These are phyloP conservation scores for Tragulus kanchil DNA, from an alignment of 2,113 vertebrate genomes.

Conservation along the genomic window DNA sequence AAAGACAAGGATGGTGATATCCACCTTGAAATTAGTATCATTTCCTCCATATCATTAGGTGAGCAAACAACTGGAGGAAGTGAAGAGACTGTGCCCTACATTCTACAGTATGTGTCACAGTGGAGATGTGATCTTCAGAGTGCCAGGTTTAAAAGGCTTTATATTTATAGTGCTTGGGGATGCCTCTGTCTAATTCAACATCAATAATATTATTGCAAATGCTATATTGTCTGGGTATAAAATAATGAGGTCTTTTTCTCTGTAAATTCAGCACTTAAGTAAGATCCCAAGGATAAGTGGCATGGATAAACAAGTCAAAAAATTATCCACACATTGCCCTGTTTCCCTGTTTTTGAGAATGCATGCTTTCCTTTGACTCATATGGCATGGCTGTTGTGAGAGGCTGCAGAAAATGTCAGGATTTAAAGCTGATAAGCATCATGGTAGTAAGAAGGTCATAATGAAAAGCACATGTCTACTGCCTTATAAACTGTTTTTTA, in stretches of 20 bases:
- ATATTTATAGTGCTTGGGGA: not conserved
- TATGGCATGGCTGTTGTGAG: not conserved
- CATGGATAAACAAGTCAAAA: not conserved
- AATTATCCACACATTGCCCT: conserved; percentile 20
- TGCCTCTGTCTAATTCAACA: not conserved
- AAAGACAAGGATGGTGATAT: not conserved
- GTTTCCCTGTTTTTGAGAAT: not conserved
- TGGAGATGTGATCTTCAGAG: not conserved
- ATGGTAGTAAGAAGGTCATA: conserved; percentile 54
- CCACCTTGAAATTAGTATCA: not conserved
- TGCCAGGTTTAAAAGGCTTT: not conserved
- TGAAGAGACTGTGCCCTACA: not conserved
- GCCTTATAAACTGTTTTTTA: conserved; percentile 54
- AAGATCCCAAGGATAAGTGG: not conserved
- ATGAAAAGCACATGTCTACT: conserved; percentile 33
- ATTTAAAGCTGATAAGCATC: conserved; percentile 58
- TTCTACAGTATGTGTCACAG: not conserved
- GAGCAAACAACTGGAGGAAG: not conserved
- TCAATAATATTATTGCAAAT: not conserved
- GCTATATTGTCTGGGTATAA: not conserved
- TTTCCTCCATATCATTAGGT: not conserved
- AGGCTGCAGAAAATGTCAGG: conserved; percentile 14
- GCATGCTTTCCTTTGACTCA: not conserved
- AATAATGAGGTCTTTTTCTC: not conserved
- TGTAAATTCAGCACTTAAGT: conserved; percentile 25